Base-by-base conservation (phyloP, 2,797 vertebrate genomes). In the Gila robusta region DNA sequence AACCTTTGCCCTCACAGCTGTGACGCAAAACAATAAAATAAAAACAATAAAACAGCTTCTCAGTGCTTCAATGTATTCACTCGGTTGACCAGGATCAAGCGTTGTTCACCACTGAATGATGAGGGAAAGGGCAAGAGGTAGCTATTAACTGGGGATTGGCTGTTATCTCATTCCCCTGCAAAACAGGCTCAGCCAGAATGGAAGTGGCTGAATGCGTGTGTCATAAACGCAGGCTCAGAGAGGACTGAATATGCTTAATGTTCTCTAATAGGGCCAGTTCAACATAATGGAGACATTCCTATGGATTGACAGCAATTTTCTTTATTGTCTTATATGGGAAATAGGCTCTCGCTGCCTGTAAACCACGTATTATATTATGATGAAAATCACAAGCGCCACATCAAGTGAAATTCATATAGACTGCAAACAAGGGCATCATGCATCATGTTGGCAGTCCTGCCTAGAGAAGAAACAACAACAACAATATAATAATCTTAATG, bases 71-170 rank as follows among this genome's bases (percentile, higher is more conserved):
- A 71, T 86, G 39, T 81, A 83, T 82, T 88, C 79, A 82, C 44
- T 80, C 78, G 79, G 52, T 86, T 87, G 74, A 84, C 80, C 78
- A 67, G 77, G 86, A 90, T 72, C 74, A 81, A 77, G 82, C 52
- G 35, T 88, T 90, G 86, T 89, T 89, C 88, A 89, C 79, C 70
- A 86, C 28, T 80, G 78, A 84, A 87, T 82, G 84, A 83, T 71
- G 84, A 88, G 67, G 81, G 73, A 78, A 77, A 87, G 89, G 88
- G 84, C 88, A 89, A 83, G 84, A 85, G 84, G 84, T 79, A 84
- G 71, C 88, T 86, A 89, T 91, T 90, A 90, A 86, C 86, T 76
- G 80, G 82, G 77, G 79, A 88, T 87, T 88, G 89, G 73, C 87
- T 74, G 79, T 90, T 90, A 89, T 90, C 87, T 89, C 35, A 74